Percentiles rank a stretch among this genome's conserved stretches.
phyloP scores from a whole-genome alignment of 1,140 invertebrate genomes.

The Phymorhynchus buccinoides region DNA sequence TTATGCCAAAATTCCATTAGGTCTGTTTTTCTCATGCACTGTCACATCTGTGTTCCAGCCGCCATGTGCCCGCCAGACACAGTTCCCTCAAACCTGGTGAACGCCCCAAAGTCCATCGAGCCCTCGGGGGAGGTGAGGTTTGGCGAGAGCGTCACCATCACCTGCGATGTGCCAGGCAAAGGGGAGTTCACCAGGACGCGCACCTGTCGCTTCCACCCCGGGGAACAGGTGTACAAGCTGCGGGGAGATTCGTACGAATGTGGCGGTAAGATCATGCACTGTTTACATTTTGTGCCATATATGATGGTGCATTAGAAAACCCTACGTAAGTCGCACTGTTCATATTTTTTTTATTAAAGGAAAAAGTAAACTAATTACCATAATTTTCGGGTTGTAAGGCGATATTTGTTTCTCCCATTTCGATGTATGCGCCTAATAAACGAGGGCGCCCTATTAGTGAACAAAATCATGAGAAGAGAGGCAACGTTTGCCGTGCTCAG shows the following conservation, averaged over 20 bases:
- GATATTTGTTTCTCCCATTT: too few relatives aligned
- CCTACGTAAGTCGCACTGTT: too few relatives aligned
- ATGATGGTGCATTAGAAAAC: not conserved
- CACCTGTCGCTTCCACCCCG: constrained; percentile 52
- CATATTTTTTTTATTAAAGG: not conserved
- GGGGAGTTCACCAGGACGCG: constrained; percentile 7
- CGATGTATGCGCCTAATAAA: too few relatives aligned
- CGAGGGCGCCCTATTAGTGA: too few relatives aligned
- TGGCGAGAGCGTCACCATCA: constrained; percentile 40
- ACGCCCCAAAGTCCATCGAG: not conserved
- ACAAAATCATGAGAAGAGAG: too few relatives aligned
- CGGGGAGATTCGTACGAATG: constrained; percentile 50
- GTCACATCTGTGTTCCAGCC: constrained; percentile 44
- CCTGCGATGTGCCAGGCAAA: constrained; percentile 43
- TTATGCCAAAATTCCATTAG: too few relatives aligned
- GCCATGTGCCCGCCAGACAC: constrained; percentile 41
- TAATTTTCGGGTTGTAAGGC: too few relatives aligned
- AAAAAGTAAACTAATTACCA: too few relatives aligned
- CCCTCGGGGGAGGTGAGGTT: constrained; percentile 38
- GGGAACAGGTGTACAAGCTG: constrained; percentile 43
- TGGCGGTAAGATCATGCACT: constrained; percentile 43
- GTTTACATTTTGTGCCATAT: not conserved
- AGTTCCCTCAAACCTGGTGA: constrained; percentile 22
- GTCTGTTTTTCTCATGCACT: too few relatives aligned
- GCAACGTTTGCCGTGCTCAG: too few relatives aligned